Conservation (phyloP, 2,888 invertebrate species). For the Macrophya alboannulata region DNA sequence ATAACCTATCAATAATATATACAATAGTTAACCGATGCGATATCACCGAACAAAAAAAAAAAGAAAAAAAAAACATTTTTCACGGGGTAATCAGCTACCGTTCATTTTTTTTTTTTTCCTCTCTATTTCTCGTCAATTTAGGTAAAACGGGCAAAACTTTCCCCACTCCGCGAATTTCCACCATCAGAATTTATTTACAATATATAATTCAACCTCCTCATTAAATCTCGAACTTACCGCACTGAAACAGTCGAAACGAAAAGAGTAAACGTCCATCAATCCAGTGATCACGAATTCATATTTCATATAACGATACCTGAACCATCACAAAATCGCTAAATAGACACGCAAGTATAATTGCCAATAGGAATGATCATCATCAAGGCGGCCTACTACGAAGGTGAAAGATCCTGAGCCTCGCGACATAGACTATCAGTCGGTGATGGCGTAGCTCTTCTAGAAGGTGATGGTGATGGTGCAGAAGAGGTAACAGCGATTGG, state of each 20-base stretch:
- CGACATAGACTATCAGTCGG: slow-evolving; percentile 78
- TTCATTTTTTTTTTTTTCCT: not conserved
- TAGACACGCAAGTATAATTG: not conserved
- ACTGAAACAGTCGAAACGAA: not conserved
- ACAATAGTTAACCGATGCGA: slow-evolving; percentile 23
- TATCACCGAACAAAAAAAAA: slow-evolving; percentile 7
- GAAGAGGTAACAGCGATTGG: slow-evolving; percentile 73
- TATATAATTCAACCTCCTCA: not conserved
- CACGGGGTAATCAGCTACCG: not conserved
- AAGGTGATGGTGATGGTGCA: slow-evolving; percentile 74
- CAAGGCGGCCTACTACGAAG: slow-evolving; percentile 73
- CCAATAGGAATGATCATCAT: not conserved
- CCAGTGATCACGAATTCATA: not conserved
- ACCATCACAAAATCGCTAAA: not conserved
- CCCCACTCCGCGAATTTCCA: not conserved
- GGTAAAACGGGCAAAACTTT: too few species aligned
- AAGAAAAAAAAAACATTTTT: not conserved
- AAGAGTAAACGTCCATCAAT: not conserved
- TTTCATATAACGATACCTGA: not conserved
- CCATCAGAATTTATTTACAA: not conserved
- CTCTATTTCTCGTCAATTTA: not conserved
- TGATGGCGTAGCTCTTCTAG: slow-evolving; percentile 76
- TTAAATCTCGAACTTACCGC: not conserved
- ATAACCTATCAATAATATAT: slow-evolving; percentile 51
- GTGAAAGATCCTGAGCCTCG: slow-evolving; percentile 77